Percentiles rank a stretch among this genome's conserved stretches.
phyloP scores from a whole-genome alignment of 2,113 vertebrate species.

The Theristicus caerulescens region DNA sequence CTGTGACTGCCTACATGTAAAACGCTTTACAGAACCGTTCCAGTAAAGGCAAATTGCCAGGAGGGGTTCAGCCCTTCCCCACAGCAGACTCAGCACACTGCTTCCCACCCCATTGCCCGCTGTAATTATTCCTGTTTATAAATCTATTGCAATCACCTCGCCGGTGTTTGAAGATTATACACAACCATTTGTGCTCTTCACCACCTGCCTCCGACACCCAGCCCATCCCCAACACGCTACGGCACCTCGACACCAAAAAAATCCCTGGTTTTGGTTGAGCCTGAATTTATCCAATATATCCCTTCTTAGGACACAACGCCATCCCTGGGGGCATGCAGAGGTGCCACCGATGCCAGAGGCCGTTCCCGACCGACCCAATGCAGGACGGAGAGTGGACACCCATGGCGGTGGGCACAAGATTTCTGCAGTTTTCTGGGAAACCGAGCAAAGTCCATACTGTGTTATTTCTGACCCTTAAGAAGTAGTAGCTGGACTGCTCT shows the following conservation, averaged over 20 bases:
- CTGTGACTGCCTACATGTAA: not conserved
- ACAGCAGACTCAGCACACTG: accelerated
- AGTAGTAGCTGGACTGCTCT: not conserved
- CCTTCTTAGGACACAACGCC: not conserved
- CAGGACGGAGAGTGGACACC: not conserved
- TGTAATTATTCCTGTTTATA: not conserved
- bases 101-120: not conserved
- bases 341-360: not conserved
- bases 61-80: not conserved
- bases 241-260: not conserved
- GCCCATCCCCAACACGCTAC: accelerated
- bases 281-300: not conserved
- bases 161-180: not conserved
- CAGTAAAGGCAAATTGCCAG: not conserved
- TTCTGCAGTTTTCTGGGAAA: not conserved
- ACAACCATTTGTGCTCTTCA: not conserved
- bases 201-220: not conserved
- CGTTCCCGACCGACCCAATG: not conserved
- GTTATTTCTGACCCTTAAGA: not conserved
- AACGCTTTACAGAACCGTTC: not conserved
- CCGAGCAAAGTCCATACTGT: accelerated
- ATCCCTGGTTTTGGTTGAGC: not conserved
- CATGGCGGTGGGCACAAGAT: accelerated
- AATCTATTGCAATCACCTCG: not conserved
- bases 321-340: not conserved